phyloP scores from a whole-genome alignment of 2,113 vertebrate genomes.

The Hipposideros armiger region DNA sequence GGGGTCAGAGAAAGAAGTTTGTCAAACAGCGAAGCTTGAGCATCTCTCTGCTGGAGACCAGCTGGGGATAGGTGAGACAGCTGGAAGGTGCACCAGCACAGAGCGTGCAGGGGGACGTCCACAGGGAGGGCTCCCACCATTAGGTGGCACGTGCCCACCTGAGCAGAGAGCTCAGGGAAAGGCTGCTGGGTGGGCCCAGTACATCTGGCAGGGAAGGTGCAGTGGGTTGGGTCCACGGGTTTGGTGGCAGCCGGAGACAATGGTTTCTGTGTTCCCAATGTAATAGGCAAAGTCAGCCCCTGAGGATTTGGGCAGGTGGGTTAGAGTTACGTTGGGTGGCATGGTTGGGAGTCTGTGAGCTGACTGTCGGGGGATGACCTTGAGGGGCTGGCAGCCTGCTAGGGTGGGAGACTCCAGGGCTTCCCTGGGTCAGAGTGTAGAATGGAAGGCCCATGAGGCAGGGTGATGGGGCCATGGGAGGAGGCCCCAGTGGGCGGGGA shows the following conservation, averaged over 20 bases:
- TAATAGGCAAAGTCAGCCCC: not conserved
- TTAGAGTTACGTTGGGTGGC: not conserved
- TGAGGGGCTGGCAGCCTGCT: not conserved
- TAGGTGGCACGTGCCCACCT: not conserved
- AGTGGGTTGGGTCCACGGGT: not conserved
- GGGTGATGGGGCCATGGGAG: too few relatives aligned
- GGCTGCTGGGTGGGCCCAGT: not conserved
- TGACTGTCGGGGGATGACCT: not conserved
- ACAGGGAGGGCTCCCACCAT: too few relatives aligned
- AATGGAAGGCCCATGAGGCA: not conserved
- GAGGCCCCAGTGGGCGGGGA: not conserved
- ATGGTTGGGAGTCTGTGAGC: not conserved
- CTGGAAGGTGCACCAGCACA: not conserved
- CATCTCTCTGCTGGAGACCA: not conserved
- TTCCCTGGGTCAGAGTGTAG: not conserved
- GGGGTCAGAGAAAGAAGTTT: not conserved
- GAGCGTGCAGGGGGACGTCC: too few relatives aligned
- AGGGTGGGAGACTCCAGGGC: not conserved
- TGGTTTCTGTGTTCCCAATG: not conserved
- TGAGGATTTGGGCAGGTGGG: not conserved
- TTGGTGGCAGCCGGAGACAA: not conserved
- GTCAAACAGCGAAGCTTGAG: not conserved
- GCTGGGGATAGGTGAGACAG: not conserved
- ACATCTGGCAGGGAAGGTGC: not conserved
- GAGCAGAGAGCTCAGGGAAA: not conserved